Evolutionary conservation across 2,797 vertebrate species (phyloP), one percentile per base, ranked within the genome.

Genomic region (Rhinoraja longicauda): DNA sequence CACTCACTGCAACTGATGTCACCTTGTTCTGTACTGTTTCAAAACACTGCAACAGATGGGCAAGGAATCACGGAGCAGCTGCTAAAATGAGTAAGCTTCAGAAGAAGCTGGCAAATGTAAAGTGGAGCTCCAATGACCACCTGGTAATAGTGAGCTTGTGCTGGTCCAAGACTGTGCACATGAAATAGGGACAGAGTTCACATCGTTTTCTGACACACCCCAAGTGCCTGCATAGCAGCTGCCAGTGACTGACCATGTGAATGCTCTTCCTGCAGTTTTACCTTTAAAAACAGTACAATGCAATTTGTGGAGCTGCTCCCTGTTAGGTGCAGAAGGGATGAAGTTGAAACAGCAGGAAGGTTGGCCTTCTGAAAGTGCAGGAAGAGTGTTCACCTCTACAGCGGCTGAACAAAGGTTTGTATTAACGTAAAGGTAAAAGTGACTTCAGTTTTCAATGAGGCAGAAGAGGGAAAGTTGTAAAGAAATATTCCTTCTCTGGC

Each of bases 21-120:
- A 29, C 45, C 57, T 59, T 62, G 82, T 86, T 3, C n/a, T 90
- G 59, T 21, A 19, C 86, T 32, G 86, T 36, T 70, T 15, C 29
- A 67, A 90, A 70, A 64, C 86, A 90, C 86, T 32, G n/a, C 19
- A 90, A 90, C 86, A 90, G n/a, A 70, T 67, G 62, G 15, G 17
- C 32, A 67, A 19, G 15, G 12, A 64, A 67, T 67, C 36, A 21
- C 29, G 32, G 62, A 90, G 62, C 62, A 39, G n/a, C 62, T 90
- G 62, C 59, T 67, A 67, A 90, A 90, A 59, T n/a, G 15, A 90
- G 6, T 21, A 90, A 36, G 29, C 67, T 90, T 36, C 62, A 67
- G n/a, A 90, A 36, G 62, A 67, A 32, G 26, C 62, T 90, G n/a
- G 67, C 67, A 17, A n/a, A 9, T 70, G 32, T 90, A 67, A 62